Evolutionary conservation across 2,888 invertebrate genomes (phyloP).

Genomic region (Aromia moschata): DNA sequence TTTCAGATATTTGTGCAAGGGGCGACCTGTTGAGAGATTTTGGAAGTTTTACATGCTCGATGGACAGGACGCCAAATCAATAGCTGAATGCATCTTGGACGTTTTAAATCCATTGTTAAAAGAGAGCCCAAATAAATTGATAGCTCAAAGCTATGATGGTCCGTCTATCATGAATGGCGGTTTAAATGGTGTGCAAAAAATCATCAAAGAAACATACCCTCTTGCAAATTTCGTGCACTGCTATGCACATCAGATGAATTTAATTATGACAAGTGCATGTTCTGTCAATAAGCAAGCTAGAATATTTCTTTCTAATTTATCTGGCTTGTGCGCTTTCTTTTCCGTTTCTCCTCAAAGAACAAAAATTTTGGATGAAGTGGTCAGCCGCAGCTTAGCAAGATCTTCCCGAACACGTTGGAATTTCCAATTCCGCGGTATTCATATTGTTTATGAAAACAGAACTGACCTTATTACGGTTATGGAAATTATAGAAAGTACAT

Average conservation of each 20-base stretch:
- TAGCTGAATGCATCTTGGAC: slow-evolving; percentile 30
- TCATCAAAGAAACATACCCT: neutral
- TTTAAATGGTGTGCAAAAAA: neutral
- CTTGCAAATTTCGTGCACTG: neutral
- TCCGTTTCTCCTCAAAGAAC: neutral
- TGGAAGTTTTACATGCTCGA: neutral
- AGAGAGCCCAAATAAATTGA: slow-evolving; percentile 29
- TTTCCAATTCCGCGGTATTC: neutral
- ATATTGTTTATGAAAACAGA: neutral
- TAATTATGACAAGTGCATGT: neutral
- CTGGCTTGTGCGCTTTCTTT: neutral
- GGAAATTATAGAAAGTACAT: neutral
- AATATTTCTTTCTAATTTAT: neutral
- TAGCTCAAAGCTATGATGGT: slow-evolving; percentile 45
- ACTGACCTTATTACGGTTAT: neutral
- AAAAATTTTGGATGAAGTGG: neutral
- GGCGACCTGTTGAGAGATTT: neutral
- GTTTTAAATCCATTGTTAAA: slow-evolving; percentile 13
- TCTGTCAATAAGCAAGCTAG: neutral
- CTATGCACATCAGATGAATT: neutral
- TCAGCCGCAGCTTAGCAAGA: neutral
- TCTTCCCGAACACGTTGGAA: neutral
- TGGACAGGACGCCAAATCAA: slow-evolving; percentile 35
- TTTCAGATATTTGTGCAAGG: neutral
- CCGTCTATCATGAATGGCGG: neutral